These are phyloP conservation scores for Falco columbarius DNA, from an alignment of 2,797 vertebrate genomes.

Conservation along the genomic window DNA sequence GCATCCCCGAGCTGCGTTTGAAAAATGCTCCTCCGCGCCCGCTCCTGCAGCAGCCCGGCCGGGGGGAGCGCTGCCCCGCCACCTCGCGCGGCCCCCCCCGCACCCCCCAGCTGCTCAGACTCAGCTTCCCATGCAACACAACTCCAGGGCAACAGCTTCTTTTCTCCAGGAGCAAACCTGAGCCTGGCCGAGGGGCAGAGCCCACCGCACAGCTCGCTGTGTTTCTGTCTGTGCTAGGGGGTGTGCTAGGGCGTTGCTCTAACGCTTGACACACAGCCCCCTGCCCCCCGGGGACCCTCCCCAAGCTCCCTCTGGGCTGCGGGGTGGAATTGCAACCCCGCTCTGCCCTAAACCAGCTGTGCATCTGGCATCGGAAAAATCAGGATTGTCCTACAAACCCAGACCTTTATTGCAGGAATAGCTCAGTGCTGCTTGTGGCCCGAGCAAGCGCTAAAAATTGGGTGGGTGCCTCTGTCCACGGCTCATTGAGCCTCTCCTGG, in stretches of 20 bases:
- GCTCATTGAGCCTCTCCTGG: not conserved
- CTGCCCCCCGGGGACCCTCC: not conserved
- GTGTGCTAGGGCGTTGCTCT: not conserved
- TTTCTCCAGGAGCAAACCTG: not conserved
- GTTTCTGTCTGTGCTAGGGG: not conserved
- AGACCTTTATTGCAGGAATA: not conserved
- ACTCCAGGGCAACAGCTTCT: not conserved
- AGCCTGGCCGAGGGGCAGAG: not conserved
- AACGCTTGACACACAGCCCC: not conserved
- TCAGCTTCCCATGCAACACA: not conserved
- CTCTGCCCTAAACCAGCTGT: not conserved
- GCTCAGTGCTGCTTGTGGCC: not conserved
- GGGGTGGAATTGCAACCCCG: not conserved
- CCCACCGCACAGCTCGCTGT: rapidly evolving
- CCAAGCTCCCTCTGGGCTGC: not conserved
- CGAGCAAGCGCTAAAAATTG: rapidly evolving
- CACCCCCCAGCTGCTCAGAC: rapidly evolving
- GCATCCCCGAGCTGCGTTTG: slow-evolving; percentile 13
- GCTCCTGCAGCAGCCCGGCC: not conserved
- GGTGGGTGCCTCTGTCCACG: not conserved
- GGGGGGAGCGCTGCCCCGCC: not conserved
- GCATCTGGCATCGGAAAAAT: not conserved
- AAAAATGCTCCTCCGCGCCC: slow-evolving; percentile 49
- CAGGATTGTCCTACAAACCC: not conserved
- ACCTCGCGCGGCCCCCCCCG: rapidly evolving